Evolutionary conservation across 1,140 invertebrate species (phyloP), one percentile per base, ranked within the genome.

Genomic region (Brachystomella parvula): DNA sequence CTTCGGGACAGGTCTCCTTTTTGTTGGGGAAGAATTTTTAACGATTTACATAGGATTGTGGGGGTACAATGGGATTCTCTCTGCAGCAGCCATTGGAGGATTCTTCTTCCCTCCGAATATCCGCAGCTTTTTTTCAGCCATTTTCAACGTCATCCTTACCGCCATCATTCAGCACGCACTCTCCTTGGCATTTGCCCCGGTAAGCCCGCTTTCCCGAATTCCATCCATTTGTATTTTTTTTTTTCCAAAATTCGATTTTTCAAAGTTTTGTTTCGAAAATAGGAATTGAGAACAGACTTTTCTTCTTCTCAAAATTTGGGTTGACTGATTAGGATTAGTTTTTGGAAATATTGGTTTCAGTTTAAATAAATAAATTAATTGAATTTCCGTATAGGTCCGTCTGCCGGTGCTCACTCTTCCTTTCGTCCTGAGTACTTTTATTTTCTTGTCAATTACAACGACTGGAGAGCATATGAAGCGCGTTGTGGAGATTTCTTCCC

Each of bases 51-150:
- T 68, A 1, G 80, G 80, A 2, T 24, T 78, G 1, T 80, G 78
- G 78, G 80, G 79, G 6, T 79, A 76, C 61, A 79, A 80, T 56
- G 77, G 76, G 65, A 67, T 80, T 26, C 53, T 81, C 17, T 77
- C 77, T 2, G 76, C 76, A 1, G 75, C 74, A 6, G 73, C 74
- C 31, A 69, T 78, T 31, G 79, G 77, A 47, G 79, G 77, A 47
- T 77, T 78, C 63, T 78, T 79, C 28, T 70, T 79, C 30, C 75
- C 77, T 0, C 49, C 80, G 30, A 81, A 76, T 31, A 66, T 69
- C 2, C 79, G 80, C 66, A 77, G 77, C 1, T 72, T 72, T n/a
- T 70, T 68, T 28, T 76, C 77, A 26, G 74, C 76, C 0, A 32
- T 77, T 24, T 72, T 76, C 12, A 78, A 77, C 3, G 76, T 77